Evolutionary conservation across 2,113 vertebrate genomes (phyloP).

Genomic region (Passer montanus): DNA sequence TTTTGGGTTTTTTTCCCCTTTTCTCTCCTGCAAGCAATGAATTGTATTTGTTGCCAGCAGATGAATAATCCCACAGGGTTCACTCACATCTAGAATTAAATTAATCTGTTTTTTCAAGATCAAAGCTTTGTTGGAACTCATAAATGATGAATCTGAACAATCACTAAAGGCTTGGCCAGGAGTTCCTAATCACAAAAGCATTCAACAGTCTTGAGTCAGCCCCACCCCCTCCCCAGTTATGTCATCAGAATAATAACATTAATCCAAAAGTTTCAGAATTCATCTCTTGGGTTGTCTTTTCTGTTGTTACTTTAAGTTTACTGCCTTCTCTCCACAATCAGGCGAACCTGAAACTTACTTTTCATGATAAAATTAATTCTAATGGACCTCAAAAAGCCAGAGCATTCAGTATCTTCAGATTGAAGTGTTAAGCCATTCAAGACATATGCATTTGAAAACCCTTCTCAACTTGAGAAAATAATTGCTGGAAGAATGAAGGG

Average conservation of each 20-base stretch:
- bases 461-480: not conserved
- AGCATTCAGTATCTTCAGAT: not conserved
- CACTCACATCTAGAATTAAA: not conserved
- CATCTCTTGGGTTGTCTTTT: not conserved
- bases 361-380: not conserved
- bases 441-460: not conserved
- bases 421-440: not conserved
- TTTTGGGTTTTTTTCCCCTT: not conserved
- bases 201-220: not conserved
- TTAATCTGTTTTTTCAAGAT: not conserved
- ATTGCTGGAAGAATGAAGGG: not conserved
- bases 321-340: not conserved
- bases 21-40: not conserved
- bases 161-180: not conserved
- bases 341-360: not conserved
- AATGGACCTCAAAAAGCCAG: not conserved
- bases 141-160: not conserved
- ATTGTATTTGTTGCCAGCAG: not conserved
- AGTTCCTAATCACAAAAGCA: constrained; percentile 4
- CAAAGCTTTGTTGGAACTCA: not conserved
- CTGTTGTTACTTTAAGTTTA: not conserved
- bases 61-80: not conserved
- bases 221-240: not conserved
- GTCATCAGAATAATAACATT: not conserved
- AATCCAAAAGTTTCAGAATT: not conserved